Percentiles rank a stretch among this genome's conserved stretches.
Conservation (phyloP, 1,140 invertebrate genomes). For the Lasaia peninsularis region DNA sequence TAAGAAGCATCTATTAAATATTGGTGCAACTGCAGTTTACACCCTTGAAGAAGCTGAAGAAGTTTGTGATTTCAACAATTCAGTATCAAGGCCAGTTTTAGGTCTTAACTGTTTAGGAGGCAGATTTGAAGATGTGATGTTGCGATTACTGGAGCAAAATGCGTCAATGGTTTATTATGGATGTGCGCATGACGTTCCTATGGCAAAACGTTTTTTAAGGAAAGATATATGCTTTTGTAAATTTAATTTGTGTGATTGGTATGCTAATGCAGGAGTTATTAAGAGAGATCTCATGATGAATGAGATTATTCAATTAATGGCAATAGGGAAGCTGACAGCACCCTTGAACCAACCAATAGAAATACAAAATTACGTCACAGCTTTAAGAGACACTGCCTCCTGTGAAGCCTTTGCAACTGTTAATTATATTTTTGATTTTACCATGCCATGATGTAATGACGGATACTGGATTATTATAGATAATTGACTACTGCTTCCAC, state of each 20-base stretch:
- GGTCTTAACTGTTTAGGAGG: slow-evolving; percentile 97
- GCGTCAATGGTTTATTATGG: slow-evolving; percentile 96
- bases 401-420: slow-evolving; percentile 82
- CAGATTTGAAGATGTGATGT: slow-evolving; percentile 89
- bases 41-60: slow-evolving; percentile 91
- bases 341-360: slow-evolving; percentile 84
- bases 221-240: slow-evolving; percentile 89
- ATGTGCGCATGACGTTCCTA: slow-evolving; percentile 93
- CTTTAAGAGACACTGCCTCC: slow-evolving; percentile 81
- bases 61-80: slow-evolving; percentile 82
- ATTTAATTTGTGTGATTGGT: slow-evolving; percentile 96
- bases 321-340: slow-evolving; percentile 82
- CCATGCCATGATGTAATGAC: slow-evolving; percentile 32
- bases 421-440: slow-evolving; percentile 85
- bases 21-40: slow-evolving; percentile 91
- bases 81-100: slow-evolving; percentile 84
- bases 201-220: slow-evolving; percentile 91
- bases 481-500: too few relatives aligned
- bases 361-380: slow-evolving; percentile 85
- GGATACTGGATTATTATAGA: too few relatives aligned
- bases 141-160: slow-evolving; percentile 82
- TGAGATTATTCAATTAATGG: slow-evolving; percentile 84
- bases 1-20: slow-evolving; percentile 80
- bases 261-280: slow-evolving; percentile 66
- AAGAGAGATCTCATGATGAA: slow-evolving; percentile 85